Conservation (phyloP, 2,888 invertebrate species). For the Molorchus minor region DNA sequence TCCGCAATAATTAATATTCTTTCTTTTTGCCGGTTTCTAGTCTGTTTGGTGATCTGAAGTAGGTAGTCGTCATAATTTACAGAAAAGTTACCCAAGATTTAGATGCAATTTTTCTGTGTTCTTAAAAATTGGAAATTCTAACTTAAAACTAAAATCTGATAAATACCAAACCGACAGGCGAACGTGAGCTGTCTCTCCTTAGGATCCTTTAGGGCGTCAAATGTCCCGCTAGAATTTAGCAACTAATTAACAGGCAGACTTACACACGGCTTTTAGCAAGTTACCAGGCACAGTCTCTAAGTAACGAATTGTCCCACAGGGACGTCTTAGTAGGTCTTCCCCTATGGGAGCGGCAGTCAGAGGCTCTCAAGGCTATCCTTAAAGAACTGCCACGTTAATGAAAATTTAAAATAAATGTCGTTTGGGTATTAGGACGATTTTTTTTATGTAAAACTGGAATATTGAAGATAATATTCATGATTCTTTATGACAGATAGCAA, state of each 20-base stretch:
- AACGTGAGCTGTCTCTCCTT: neutral
- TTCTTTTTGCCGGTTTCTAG: too few species aligned
- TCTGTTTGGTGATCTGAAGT: too few species aligned
- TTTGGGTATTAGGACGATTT: too few species aligned
- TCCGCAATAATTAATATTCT: too few species aligned
- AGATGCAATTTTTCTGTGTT: too few species aligned
- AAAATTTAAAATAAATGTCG: constrained; percentile 17
- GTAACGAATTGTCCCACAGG: constrained; percentile 43
- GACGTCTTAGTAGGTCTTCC: constrained; percentile 41
- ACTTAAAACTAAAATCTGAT: too few species aligned
- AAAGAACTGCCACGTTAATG: constrained; percentile 11
- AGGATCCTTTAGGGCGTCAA: constrained; percentile 2
- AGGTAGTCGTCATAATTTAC: too few species aligned
- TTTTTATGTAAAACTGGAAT: too few species aligned
- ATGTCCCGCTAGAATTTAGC: constrained; percentile 27
- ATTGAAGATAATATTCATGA: too few species aligned
- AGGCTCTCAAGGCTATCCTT: constrained; percentile 5
- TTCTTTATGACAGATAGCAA: too few species aligned
- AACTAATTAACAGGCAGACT: constrained; percentile 46
- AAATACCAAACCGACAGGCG: neutral
- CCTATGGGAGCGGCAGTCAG: constrained; percentile 15
- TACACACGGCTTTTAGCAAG: constrained; percentile 42
- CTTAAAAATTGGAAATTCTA: too few species aligned
- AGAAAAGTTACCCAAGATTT: too few species aligned
- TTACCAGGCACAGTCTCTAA: constrained; percentile 39